Conservation (phyloP, 2,113 vertebrate species). For the Ivindomyrus marchei region DNA sequence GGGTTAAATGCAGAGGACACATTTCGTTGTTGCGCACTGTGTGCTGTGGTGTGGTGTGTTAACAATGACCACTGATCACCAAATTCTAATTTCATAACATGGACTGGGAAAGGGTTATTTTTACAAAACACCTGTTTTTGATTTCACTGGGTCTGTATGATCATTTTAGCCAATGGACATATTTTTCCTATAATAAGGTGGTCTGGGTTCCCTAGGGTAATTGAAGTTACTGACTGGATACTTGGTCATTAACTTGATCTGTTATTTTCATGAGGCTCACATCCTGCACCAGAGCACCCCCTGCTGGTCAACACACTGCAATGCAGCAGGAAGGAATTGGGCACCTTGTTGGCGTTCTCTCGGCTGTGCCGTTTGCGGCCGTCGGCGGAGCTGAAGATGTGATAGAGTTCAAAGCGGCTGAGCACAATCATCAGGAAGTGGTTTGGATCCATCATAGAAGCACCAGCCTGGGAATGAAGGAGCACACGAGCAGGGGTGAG, state of each 20-base stretch:
- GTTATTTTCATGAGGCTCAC: background rate
- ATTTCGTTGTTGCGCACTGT: no score
- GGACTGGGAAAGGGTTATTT: no score
- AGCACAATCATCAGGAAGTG: conserved; percentile 96
- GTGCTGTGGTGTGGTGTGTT: no score
- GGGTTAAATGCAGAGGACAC: no score
- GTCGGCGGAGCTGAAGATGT: conserved; percentile 86
- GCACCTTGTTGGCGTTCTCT: conserved; percentile 84
- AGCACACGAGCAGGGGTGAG: background rate
- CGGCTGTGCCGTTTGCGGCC: conserved; percentile 80
- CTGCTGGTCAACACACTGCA: background rate
- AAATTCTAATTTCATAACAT: no score
- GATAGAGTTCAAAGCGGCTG: conserved; percentile 90
- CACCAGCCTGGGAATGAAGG: conserved; percentile 70
- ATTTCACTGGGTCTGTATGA: no score
- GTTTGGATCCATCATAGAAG: conserved; percentile 98
- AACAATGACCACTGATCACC: no score
- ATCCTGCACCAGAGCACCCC: background rate
- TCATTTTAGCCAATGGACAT: no score
- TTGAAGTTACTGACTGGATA: background rate
- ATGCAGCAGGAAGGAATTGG: background rate
- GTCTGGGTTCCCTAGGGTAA: background rate
- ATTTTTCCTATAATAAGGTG: no score
- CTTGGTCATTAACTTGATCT: background rate
- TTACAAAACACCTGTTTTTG: no score